Conservation (phyloP, 2,888 invertebrate genomes). For the Zaprionus obscuricornis region DNA sequence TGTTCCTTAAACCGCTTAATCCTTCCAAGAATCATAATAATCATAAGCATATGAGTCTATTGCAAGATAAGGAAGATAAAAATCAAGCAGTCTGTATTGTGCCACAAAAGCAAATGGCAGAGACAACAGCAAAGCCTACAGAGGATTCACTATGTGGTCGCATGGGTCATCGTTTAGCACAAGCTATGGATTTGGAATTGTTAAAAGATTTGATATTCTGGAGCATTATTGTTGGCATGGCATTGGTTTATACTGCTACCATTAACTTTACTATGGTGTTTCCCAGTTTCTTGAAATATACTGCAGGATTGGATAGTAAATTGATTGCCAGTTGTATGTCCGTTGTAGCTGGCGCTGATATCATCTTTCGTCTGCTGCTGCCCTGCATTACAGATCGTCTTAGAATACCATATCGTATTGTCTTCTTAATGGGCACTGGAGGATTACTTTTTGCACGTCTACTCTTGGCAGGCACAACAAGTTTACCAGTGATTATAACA, state of each 20-base stretch:
- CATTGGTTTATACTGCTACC: slow-evolving; percentile 87
- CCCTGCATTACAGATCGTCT: slow-evolving; percentile 87
- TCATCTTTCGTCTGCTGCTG: slow-evolving; percentile 86
- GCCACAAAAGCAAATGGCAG: no score
- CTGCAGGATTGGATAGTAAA: slow-evolving; percentile 82
- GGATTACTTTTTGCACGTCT: slow-evolving; percentile 85
- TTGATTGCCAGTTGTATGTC: slow-evolving; percentile 89
- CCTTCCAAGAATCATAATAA: slow-evolving; percentile 79
- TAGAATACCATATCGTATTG: slow-evolving; percentile 86
- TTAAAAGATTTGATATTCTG: slow-evolving; percentile 87
- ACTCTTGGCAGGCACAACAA: slow-evolving; percentile 86
- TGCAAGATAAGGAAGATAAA: slow-evolving; percentile 61
- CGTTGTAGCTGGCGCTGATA: slow-evolving; percentile 88
- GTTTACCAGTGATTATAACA: slow-evolving; percentile 84
- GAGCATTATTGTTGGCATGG: slow-evolving; percentile 88
- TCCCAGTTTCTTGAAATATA: slow-evolving; percentile 86
- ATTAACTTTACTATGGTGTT: slow-evolving; percentile 89
- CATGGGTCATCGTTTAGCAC: slow-evolving; percentile 79
- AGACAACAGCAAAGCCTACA: not conserved
- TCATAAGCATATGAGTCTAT: slow-evolving; percentile 71
- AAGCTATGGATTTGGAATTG: slow-evolving; percentile 87
- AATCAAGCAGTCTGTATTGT: slow-evolving; percentile 42
- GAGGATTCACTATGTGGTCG: slow-evolving; percentile 57
- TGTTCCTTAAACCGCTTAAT: slow-evolving; percentile 86
- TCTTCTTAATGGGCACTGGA: slow-evolving; percentile 86